These are phyloP conservation scores for Papilio demoleus DNA, from an alignment of 2,888 invertebrate species.

Conservation along the genomic window DNA sequence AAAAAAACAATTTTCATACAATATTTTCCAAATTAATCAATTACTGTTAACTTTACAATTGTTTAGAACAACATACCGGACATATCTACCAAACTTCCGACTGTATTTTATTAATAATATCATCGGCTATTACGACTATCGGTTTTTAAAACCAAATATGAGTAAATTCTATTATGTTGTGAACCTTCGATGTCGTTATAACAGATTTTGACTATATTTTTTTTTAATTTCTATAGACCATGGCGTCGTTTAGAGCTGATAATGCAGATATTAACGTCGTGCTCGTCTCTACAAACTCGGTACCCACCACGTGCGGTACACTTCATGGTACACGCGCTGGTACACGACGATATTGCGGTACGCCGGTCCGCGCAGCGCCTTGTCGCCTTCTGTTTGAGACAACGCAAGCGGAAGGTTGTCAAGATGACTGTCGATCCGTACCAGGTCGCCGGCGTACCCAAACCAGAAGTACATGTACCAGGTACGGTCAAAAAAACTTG, in stretches of 20 bases:
- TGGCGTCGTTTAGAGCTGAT: slow-evolving; percentile 93
- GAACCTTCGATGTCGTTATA: too few relatives aligned
- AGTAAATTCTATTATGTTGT: too few relatives aligned
- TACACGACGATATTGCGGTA: slow-evolving; percentile 91
- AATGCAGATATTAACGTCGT: slow-evolving; percentile 87
- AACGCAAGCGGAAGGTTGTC: slow-evolving; percentile 87
- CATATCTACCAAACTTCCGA: too few relatives aligned
- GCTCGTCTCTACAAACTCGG: slow-evolving; percentile 88
- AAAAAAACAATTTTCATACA: too few relatives aligned
- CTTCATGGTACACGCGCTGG: slow-evolving; percentile 85
- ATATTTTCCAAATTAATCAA: too few relatives aligned
- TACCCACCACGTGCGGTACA: slow-evolving; percentile 86
- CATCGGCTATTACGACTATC: too few relatives aligned
- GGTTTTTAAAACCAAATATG: too few relatives aligned
- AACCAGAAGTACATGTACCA: slow-evolving; percentile 63
- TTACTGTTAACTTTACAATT: too few relatives aligned
- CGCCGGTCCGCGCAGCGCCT: slow-evolving; percentile 87
- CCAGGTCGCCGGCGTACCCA: slow-evolving; percentile 63
- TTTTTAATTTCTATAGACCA: slow-evolving; percentile 34
- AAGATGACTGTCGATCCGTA: slow-evolving; percentile 85
- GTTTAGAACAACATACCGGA: too few relatives aligned
- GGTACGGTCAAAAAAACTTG: slow-evolving; percentile 54
- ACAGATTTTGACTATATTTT: neutral
- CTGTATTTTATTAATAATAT: too few relatives aligned
- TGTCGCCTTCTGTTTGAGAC: slow-evolving; percentile 86